Evolutionary conservation across 1,140 invertebrate species (phyloP).

Genomic region (Cydia splendana): DNA sequence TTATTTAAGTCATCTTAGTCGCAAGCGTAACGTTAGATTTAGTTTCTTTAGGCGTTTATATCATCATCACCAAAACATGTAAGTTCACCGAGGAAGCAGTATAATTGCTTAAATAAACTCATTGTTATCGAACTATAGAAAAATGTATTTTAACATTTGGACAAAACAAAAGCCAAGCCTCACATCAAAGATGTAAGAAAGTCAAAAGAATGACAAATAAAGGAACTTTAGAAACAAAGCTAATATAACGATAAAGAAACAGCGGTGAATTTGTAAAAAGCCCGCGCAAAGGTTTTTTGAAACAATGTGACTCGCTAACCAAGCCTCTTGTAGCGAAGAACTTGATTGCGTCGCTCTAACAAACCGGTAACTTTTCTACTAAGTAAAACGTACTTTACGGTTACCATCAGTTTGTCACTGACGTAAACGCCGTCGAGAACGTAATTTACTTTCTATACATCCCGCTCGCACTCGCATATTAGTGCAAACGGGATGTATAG

Average conservation of each 20-base stretch:
- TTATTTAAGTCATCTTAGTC: no score
- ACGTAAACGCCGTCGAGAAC: no score
- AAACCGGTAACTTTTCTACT: constrained; percentile 26
- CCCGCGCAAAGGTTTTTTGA: constrained; percentile 53
- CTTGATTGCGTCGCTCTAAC: constrained; percentile 48
- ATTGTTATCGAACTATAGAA: background rate
- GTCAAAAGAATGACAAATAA: constrained; percentile 53
- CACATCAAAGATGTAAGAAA: constrained; percentile 61
- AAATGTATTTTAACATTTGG: background rate
- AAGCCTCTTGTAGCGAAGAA: constrained; percentile 38
- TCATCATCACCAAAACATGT: background rate
- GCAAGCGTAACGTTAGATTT: no score
- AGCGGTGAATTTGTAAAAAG: constrained; percentile 58
- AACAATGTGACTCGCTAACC: constrained; percentile 54
- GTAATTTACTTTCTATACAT: no score
- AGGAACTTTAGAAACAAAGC: constrained; percentile 63
- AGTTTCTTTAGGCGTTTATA: background rate
- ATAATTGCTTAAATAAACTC: background rate
- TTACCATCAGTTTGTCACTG: no score
- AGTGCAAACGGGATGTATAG: no score
- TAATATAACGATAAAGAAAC: constrained; percentile 68
- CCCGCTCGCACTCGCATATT: no score
- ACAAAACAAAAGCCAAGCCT: constrained; percentile 32
- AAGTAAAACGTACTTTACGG: constrained; percentile 25
- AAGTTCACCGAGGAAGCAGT: background rate